Conservation (phyloP, 1,140 invertebrate genomes). For the Heliothis virescens region DNA sequence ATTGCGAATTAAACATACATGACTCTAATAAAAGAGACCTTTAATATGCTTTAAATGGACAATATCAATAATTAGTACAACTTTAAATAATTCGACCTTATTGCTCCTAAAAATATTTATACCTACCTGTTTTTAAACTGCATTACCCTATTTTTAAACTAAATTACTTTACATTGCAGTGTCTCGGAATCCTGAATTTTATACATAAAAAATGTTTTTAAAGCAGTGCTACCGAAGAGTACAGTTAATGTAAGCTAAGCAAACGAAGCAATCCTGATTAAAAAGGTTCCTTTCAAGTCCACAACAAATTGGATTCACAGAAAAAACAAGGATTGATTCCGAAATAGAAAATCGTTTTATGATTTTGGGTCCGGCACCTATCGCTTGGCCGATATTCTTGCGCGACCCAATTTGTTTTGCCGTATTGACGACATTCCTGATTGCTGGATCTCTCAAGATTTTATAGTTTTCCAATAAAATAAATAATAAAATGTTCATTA, state of each 20-base stretch:
- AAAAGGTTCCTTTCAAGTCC: slow-evolving; percentile 61
- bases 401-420: slow-evolving; percentile 46
- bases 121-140: not conserved
- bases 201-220: slow-evolving; percentile 30
- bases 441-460: slow-evolving; percentile 16
- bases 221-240: slow-evolving; percentile 37
- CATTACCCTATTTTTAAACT: not conserved
- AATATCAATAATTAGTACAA: no score
- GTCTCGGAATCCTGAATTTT: slow-evolving; percentile 9
- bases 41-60: no score
- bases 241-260: slow-evolving; percentile 62
- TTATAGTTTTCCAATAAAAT: slow-evolving; percentile 25
- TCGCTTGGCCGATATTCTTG: slow-evolving; percentile 39
- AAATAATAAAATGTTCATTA: slow-evolving; percentile 2
- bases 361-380: slow-evolving; percentile 52
- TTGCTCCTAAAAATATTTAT: not conserved
- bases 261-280: slow-evolving; percentile 60
- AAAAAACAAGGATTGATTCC: slow-evolving; percentile 56
- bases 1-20: no score
- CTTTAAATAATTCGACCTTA: no score
- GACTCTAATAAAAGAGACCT: no score
- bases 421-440: slow-evolving; percentile 21
- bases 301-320: slow-evolving; percentile 60
- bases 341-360: slow-evolving; percentile 55
- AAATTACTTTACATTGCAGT: slow-evolving; percentile 8